Evolutionary conservation across 2,113 vertebrate genomes (phyloP).

Genomic region (Barnardius zonarius): DNA sequence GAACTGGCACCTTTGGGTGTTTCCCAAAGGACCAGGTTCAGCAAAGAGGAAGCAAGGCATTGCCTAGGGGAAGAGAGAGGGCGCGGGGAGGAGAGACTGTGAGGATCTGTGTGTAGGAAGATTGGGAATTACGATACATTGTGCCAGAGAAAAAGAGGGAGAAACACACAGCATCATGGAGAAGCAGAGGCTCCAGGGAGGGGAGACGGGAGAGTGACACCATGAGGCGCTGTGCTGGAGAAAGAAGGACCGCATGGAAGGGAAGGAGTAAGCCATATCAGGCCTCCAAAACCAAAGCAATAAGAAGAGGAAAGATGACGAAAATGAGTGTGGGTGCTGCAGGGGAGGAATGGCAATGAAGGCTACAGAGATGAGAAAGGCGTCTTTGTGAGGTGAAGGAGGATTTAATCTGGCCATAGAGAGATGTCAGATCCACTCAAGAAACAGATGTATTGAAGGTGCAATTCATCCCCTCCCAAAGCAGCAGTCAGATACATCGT

Average conservation of each 20-base stretch:
- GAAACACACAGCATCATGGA: not conserved
- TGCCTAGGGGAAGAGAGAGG: not conserved
- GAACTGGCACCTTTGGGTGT: not conserved
- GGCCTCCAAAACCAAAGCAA: not conserved
- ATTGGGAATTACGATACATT: not conserved
- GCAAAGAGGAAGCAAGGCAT: not conserved
- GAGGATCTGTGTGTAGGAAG: not conserved
- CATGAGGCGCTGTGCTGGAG: not conserved
- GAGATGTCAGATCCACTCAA: not conserved
- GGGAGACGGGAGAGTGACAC: not conserved
- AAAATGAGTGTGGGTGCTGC: not conserved
- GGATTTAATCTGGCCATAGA: not conserved
- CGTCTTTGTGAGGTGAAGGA: not conserved
- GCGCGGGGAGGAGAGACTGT: not conserved
- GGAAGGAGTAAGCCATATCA: not conserved
- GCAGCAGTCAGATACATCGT: not conserved
- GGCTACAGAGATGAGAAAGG: not conserved
- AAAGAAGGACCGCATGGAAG: not conserved
- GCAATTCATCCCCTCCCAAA: not conserved
- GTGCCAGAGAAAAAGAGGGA: not conserved
- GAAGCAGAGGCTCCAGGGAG: not conserved
- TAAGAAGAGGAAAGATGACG: not conserved
- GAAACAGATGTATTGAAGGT: not conserved
- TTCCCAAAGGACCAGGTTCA: not conserved
- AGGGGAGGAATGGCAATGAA: not conserved